Evolutionary conservation across 2,113 vertebrate species (phyloP), one percentile per base, ranked within the genome.

Genomic region (Haplochromis burtoni): DNA sequence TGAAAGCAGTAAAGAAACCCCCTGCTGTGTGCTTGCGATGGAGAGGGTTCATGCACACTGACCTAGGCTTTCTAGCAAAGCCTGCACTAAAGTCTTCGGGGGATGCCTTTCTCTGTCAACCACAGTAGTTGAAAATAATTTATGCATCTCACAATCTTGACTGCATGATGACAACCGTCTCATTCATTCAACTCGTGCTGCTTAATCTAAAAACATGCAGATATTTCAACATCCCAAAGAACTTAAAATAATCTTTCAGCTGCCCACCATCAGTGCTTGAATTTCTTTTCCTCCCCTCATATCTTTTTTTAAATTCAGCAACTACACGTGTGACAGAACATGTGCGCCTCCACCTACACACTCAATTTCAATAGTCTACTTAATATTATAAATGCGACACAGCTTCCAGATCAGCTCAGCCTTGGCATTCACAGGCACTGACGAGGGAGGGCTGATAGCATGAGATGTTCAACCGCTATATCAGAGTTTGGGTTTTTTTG

Each of bases 321-420:
- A 86, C 93, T 89, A 83, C 88, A 90, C 93, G 89, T 92, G 91
- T 91, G 91, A 88, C 90, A 92, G 94, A 95, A 95, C 94, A 93
- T 92, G 95, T 88, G 88, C 83, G 57, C 90, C 61, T 90, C 96
- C 95, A 91, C 95, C 96, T 94, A 96, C 95, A 93, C 94, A 89
- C 90, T 89, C 86, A 53, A 81, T 91, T 93, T 93, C 90, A 94
- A 94, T 85, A 91, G 92, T 87, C 95, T 91, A 90, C 93, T 94
- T 94, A 91, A 94, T 93, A 93, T 89, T 93, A 90, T 90, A 94
- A 94, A 94, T 89, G 94, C 85, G 86, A 91, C 93, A 91, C 94
- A 84, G 92, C 90, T 86, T 87, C 88, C 92, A 87, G 91, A 94
- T 92, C 93, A 83, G 78, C 88, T 88, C 93, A 89, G 93, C 92